Base-by-base conservation (phyloP, 2,113 vertebrate species). In the Excalfactoria chinensis region DNA sequence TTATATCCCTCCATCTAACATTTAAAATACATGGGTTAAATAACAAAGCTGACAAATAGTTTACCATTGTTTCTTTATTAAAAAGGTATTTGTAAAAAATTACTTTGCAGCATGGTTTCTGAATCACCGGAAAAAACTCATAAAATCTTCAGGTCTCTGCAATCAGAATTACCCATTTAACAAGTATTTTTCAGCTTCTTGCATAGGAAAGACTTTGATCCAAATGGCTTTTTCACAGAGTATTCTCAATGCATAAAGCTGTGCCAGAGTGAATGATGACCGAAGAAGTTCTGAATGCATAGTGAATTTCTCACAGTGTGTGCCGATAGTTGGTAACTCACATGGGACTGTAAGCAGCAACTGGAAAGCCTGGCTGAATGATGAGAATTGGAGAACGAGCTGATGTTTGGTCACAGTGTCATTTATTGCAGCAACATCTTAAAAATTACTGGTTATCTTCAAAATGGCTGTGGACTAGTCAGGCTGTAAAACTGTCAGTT, bases 401-500 rank as follows among this genome's bases (percentile, higher is more conserved):
- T 74, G 37, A 75, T 89, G 19, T 82, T 82, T n/a, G 32, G 55
- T 49, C 20, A 30, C 43, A 21, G 2, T 66, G n/a, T 13, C 44
- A 82, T 75, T 79, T 76, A 73, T 32, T 73, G 35, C n/a, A 79
- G 28, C 32, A 75, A 16, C 20, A 30, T 63, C 64, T 85, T 59
- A 79, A 75, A 81, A 79, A 91, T 37, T 62, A 22, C 49, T 85
- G n/a, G 35, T 70, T 89, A 16, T 83, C 74, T 87, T 89, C 34
- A 44, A 90, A 92, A 73, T 49, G 44, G 16, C 34, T 83, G 55
- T 49, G 55, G 77, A 82, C 91, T 90, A 95, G 49, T 93, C 71
- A 85, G 41, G 32, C 56, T 76, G 53, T 72, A 83, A 79, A 86
- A 25, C 43, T 93, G 84, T 76, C 82, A 79, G 49, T 34, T 95